phyloP scores from a whole-genome alignment of 2,113 vertebrate genomes.

The Motacilla tschutschensis region DNA sequence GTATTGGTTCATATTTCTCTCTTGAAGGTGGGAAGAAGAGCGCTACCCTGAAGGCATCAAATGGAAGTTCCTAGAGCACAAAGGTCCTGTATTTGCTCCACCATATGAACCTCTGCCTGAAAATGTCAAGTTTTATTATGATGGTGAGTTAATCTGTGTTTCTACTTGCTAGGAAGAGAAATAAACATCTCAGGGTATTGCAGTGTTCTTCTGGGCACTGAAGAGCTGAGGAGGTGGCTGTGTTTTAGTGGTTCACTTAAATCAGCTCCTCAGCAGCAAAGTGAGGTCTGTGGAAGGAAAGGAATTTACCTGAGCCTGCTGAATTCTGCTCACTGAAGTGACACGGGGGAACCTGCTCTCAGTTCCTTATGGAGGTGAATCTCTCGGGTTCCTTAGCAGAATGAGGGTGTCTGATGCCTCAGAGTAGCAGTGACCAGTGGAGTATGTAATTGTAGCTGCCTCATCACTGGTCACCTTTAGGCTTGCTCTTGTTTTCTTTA shows the following conservation, averaged over 20 bases:
- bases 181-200: neutral
- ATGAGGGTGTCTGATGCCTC: neutral
- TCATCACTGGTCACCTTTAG: neutral
- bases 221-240: neutral
- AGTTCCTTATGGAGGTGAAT: neutral
- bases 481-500: neutral
- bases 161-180: neutral
- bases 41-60: conserved; percentile 93
- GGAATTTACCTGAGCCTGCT: neutral
- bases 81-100: conserved; percentile 94
- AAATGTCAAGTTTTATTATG: conserved; percentile 91
- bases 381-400: neutral
- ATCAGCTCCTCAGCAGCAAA: neutral
- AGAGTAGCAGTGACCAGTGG: neutral
- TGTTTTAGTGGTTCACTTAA: neutral
- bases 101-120: conserved; percentile 90
- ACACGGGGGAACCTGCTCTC: neutral
- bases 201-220: neutral
- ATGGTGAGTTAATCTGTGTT: conserved; percentile 81
- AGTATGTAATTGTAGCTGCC: neutral
- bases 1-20: conserved; percentile 36
- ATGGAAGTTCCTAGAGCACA: conserved; percentile 96
- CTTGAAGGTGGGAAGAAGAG: conserved; percentile 95
- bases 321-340: neutral
- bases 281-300: neutral